Conservation (phyloP, 2,888 invertebrate genomes). For the Cactoblastis cactorum region DNA sequence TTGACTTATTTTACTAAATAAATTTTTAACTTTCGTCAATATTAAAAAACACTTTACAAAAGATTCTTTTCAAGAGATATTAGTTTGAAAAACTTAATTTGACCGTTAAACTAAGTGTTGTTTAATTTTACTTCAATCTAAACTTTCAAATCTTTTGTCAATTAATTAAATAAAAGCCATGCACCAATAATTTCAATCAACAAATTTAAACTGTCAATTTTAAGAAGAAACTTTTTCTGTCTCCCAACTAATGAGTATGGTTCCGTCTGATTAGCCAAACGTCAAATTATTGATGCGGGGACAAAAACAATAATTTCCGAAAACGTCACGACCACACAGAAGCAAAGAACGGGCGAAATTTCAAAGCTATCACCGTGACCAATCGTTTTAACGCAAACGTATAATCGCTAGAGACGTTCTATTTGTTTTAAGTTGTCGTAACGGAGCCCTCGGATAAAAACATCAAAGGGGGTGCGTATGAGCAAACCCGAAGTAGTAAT, state of each 20-base stretch:
- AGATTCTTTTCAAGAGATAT: neutral
- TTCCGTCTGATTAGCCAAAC: constrained; percentile 46
- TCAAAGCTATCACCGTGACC: constrained; percentile 72
- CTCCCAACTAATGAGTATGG: constrained; percentile 16
- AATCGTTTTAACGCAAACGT: constrained; percentile 76
- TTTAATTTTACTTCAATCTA: neutral
- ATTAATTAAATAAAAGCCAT: constrained; percentile 1
- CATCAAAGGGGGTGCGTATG: constrained; percentile 75
- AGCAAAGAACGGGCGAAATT: constrained; percentile 52
- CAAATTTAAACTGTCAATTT: neutral
- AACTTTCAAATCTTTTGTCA: neutral
- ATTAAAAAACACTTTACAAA: neutral
- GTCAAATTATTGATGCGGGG: constrained; percentile 51
- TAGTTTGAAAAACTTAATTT: neutral
- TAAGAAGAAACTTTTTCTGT: constrained; percentile 25
- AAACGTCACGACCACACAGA: constrained; percentile 66
- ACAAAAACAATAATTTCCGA: constrained; percentile 49
- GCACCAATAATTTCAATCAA: constrained; percentile 13
- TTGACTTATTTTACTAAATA: neutral
- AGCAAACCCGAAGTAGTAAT: constrained; percentile 72
- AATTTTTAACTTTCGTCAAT: neutral
- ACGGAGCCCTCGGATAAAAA: constrained; percentile 73
- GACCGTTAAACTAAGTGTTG: neutral
- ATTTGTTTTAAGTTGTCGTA: constrained; percentile 78
- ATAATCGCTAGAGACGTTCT: constrained; percentile 72